Evolutionary conservation across 2,888 invertebrate genomes (phyloP).

Genomic region (Dynastes maya): DNA sequence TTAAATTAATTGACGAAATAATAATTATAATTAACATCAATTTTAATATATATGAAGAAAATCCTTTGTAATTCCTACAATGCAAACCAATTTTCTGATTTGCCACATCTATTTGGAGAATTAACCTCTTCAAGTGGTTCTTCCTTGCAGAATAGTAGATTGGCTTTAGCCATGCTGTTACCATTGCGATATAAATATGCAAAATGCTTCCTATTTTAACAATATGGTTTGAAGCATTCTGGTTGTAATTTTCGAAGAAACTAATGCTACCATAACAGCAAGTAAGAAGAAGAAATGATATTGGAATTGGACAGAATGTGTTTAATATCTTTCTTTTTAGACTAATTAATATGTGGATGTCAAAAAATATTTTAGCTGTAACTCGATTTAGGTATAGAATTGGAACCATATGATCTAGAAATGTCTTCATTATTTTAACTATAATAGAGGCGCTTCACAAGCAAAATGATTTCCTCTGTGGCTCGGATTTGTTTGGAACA

Average conservation of each 20-base stretch:
- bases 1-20: not conserved
- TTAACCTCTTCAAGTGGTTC: conserved; percentile 5
- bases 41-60: not conserved
- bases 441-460: no score
- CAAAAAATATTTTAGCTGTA: conserved; percentile 31
- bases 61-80: not conserved
- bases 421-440: conserved; percentile 22
- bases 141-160: not conserved
- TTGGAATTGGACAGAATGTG: not conserved
- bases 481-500: no score
- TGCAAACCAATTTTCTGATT: not conserved
- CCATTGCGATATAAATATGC: not conserved
- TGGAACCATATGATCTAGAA: conserved; percentile 8
- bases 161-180: conserved; percentile 3
- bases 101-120: not conserved
- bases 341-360: not conserved
- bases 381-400: conserved; percentile 7
- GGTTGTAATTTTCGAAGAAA: not conserved
- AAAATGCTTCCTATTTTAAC: not conserved
- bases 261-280: not conserved
- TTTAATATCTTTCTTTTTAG: not conserved
- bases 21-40: not conserved
- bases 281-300: not conserved
- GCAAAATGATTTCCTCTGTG: not conserved
- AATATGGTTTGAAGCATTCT: not conserved